Evolutionary conservation across 2,888 invertebrate genomes (phyloP).

Genomic region (Empis livida): DNA sequence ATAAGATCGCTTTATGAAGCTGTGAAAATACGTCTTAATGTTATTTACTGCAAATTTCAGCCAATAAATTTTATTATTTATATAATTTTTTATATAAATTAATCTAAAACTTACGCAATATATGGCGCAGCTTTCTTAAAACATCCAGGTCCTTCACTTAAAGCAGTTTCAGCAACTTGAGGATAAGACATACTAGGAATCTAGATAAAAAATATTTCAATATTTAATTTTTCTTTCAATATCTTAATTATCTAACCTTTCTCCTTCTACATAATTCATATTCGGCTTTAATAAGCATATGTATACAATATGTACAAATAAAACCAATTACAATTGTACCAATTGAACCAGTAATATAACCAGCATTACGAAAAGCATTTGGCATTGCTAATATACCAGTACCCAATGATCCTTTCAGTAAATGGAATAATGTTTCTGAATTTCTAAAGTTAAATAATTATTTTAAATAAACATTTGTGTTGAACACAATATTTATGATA

Average conservation of each 20-base stretch:
- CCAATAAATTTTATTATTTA: not conserved
- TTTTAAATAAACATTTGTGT: no score
- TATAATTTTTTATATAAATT: not conserved
- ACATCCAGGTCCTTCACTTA: slow-evolving; percentile 60
- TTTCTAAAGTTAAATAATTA: slow-evolving; percentile 45
- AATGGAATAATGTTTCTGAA: slow-evolving; percentile 72
- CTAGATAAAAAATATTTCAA: slow-evolving; percentile 7
- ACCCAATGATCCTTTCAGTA: slow-evolving; percentile 86
- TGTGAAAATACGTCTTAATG: no score
- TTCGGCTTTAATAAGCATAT: slow-evolving; percentile 55
- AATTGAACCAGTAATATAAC: slow-evolving; percentile 51
- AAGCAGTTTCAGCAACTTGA: slow-evolving; percentile 62
- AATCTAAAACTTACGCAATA: slow-evolving; percentile 53
- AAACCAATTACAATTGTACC: slow-evolving; percentile 75
- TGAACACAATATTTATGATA: no score
- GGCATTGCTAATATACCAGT: slow-evolving; percentile 84
- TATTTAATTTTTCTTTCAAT: no score
- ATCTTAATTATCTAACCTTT: not conserved
- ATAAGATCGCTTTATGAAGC: no score
- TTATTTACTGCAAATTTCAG: no score
- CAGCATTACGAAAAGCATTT: slow-evolving; percentile 56
- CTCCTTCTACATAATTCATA: slow-evolving; percentile 34
- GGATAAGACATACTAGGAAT: slow-evolving; percentile 65
- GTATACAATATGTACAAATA: slow-evolving; percentile 89
- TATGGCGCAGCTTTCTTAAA: slow-evolving; percentile 23